Evolutionary conservation across 2,797 vertebrate genomes (phyloP).

Genomic region (Scyliorhinus canicula): DNA sequence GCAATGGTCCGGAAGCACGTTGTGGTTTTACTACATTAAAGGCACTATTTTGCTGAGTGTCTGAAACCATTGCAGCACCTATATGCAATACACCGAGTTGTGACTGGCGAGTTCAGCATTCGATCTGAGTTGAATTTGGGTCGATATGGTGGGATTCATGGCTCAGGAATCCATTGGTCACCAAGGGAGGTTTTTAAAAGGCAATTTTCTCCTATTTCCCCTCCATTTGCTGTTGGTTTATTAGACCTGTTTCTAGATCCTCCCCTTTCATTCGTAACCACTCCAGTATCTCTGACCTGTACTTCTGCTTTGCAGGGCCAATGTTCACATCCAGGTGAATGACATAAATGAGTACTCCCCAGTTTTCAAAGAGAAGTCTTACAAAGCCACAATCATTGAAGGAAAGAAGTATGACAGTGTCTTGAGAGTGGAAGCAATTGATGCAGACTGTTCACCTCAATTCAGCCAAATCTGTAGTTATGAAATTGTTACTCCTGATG

Average conservation of each 20-base stretch:
- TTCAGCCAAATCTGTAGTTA: conserved; percentile 98
- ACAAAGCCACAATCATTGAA: conserved; percentile 82
- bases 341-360: conserved; percentile 92
- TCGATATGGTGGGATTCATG: not conserved
- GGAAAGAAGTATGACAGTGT: conserved; percentile 80
- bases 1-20: too few species aligned
- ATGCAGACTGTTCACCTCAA: conserved; percentile 95
- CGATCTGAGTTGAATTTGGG: not conserved
- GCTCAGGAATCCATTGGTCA: not conserved
- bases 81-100: not conserved
- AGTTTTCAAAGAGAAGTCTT: conserved; percentile 92
- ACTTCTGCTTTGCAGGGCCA: conserved; percentile 67
- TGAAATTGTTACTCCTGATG: conserved; percentile 85
- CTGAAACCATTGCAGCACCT: not conserved
- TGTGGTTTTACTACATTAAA: not conserved
- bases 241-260: not conserved
- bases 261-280: not conserved
- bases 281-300: not conserved
- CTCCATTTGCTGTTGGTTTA: too few species aligned
- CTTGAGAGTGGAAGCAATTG: conserved; percentile 84
- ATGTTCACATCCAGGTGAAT: conserved; percentile 93
- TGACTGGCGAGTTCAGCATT: not conserved
- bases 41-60: not conserved
- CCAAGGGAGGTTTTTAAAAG: not conserved
- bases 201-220: not conserved